Percentiles rank a stretch among this genome's conserved stretches.
phyloP scores from a whole-genome alignment of 2,113 vertebrate species.

The Megaptera novaeangliae region DNA sequence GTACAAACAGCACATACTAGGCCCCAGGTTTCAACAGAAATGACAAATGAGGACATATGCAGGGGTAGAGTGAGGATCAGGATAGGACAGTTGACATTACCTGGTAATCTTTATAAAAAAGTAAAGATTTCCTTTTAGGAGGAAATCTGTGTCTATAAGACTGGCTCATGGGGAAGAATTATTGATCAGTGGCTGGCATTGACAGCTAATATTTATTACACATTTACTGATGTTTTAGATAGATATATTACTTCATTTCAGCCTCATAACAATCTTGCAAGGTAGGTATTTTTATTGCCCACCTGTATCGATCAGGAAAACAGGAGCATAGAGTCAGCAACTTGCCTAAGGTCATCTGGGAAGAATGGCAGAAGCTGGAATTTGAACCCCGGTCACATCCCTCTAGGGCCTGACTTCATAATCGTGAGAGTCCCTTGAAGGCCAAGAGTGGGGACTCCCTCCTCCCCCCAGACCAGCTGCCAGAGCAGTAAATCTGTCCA shows the following conservation, averaged over 20 bases:
- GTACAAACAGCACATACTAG: not conserved
- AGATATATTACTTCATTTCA: not conserved
- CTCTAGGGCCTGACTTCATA: not conserved
- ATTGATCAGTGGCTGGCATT: not conserved
- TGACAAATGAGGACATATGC: not conserved
- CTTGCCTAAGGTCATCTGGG: not conserved
- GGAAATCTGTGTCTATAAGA: not conserved
- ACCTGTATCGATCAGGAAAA: not conserved
- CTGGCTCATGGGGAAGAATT: not conserved
- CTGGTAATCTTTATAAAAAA: not conserved
- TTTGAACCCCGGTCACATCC: not conserved
- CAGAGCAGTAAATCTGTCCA: not conserved
- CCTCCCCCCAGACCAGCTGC: not conserved
- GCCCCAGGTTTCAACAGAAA: not conserved
- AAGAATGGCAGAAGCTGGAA: not conserved
- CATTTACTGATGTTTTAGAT: not conserved
- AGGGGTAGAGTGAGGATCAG: not conserved
- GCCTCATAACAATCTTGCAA: not conserved
- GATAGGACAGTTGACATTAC: not conserved
- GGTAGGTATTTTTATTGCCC: not conserved
- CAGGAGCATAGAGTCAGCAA: not conserved
- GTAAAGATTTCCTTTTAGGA: not conserved
- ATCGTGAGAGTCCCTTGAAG: not conserved
- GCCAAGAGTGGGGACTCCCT: not conserved
- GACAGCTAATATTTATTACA: not conserved